Evolutionary conservation across 2,113 vertebrate genomes (phyloP), one percentile per base, ranked within the genome.

Genomic region (Mixornis gularis): DNA sequence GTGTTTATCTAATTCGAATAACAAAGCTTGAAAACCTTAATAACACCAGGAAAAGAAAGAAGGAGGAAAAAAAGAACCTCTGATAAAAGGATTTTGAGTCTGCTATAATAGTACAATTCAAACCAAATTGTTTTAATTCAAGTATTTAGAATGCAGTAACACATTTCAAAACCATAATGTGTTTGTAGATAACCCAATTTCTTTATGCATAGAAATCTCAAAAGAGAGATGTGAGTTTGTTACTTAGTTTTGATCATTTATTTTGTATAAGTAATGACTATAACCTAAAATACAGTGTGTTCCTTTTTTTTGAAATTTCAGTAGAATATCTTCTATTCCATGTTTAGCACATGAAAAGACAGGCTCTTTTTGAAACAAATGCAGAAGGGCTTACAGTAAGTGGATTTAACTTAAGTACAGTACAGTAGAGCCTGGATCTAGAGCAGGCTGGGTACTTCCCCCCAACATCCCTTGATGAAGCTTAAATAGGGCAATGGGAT

Each of bases 61-160:
- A 73, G 9, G 1, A 1, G 9, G 3, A 4, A 48, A 59, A 78
- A 81, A 59, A 22, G 7, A 53, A 24, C 18, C 30, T 74, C n/a
- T 70, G 73, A 96, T 96, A 91, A 95, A 95, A 95, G 91, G 87
- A 92, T 88, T 95, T 92, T 63, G 73, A 94, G 78, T 91, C 87
- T 86, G 11, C 38, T 90, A 76, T 95, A 92, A 92, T 62, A 92
- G 63, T 91, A 91, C 88, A 94, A 93, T 93, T 92, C 87, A 95
- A 94, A 86, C 72, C 62, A 96, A 95, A 96, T 89, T 96, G 93
- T 93, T 97, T 95, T 96, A 94, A 96, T 94, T 95, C 92, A 94
- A 93, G 82, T 92, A 95, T 94, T 95, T 96, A 95, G 85, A 95
- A 95, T 94, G 89, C 86, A 92, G 72, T 92, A 93, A 94, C 91